Evolutionary conservation across 2,888 invertebrate genomes (phyloP).

Genomic region (Eustalomyia histrio): DNA sequence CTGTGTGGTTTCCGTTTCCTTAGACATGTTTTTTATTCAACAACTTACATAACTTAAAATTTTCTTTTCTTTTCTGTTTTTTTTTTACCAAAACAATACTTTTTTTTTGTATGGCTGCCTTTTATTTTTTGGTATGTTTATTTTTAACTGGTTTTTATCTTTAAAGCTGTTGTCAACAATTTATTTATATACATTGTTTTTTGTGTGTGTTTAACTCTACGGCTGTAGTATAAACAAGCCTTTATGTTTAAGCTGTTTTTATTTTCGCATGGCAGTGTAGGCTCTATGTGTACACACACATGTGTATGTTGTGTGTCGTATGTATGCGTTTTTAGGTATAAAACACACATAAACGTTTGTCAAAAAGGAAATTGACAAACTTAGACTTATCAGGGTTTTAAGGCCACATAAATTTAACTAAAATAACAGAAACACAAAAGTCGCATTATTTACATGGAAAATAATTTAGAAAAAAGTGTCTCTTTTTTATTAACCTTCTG

Average conservation of each 20-base stretch:
- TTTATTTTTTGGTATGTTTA: slow-evolving; percentile 17
- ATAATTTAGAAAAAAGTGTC: background rate
- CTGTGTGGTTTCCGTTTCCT: slow-evolving; percentile 76
- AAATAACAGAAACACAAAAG: slow-evolving; percentile 26
- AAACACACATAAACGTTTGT: slow-evolving; percentile 2
- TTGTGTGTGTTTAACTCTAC: background rate
- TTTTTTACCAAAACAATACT: slow-evolving; percentile 28
- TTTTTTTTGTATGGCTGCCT: slow-evolving; percentile 15
- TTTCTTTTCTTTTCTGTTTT: slow-evolving; percentile 5
- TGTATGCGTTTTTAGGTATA: background rate
- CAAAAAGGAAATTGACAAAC: slow-evolving; percentile 61
- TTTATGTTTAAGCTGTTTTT: slow-evolving; percentile 15
- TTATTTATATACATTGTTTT: background rate
- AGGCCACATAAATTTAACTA: slow-evolving; percentile 62
- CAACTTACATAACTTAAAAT: slow-evolving; percentile 40
- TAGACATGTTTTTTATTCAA: slow-evolving; percentile 66
- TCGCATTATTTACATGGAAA: slow-evolving; percentile 4
- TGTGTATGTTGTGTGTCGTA: background rate
- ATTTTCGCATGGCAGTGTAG: background rate
- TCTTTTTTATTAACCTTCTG: background rate
- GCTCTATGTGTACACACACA: background rate
- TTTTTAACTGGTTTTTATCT: slow-evolving; percentile 10
- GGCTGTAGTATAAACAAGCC: background rate
- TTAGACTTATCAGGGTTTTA: slow-evolving; percentile 61
- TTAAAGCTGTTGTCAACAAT: slow-evolving; percentile 11